A percentile compares a stretch with the other conserved stretches of the same genome.
Conservation (phyloP, 2,888 invertebrate genomes). For the Hirtodrosophila confusa region DNA sequence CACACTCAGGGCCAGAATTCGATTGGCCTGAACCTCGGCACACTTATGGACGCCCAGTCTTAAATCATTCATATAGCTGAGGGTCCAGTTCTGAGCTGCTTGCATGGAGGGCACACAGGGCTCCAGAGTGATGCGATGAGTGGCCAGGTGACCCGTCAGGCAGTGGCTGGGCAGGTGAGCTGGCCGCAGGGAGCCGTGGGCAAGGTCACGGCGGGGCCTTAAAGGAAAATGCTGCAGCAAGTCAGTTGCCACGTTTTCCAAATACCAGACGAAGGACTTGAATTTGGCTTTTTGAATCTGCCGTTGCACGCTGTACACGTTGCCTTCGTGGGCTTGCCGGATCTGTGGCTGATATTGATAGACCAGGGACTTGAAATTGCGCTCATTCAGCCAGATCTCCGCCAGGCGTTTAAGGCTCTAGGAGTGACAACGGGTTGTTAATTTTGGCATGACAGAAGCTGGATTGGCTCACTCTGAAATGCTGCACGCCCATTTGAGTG, state of each 20-base stretch:
- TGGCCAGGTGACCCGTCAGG: constrained; percentile 75
- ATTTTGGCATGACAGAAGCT: not conserved
- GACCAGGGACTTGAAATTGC: constrained; percentile 93
- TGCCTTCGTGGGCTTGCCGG: constrained; percentile 87
- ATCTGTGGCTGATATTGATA: constrained; percentile 89
- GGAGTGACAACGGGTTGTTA: constrained; percentile 16
- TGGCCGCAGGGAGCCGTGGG: constrained; percentile 90
- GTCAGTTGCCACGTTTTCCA: constrained; percentile 95
- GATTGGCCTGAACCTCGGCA: constrained; percentile 90
- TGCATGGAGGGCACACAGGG: constrained; percentile 29
- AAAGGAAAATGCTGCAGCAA: constrained; percentile 93
- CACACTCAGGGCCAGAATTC: constrained; percentile 90
- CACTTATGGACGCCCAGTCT: constrained; percentile 87
- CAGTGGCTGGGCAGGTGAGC: constrained; percentile 87
- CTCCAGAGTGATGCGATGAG: constrained; percentile 53
- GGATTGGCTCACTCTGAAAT: constrained; percentile 13
- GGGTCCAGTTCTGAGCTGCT: constrained; percentile 70
- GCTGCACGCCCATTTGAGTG: constrained; percentile 84
- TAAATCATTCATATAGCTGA: constrained; percentile 74
- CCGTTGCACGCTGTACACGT: constrained; percentile 26
- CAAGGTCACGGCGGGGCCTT: constrained; percentile 91
- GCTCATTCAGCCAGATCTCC: constrained; percentile 97
- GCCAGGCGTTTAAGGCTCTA: constrained; percentile 95
- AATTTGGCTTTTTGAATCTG: constrained; percentile 81
- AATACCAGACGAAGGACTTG: constrained; percentile 95